A percentile compares a stretch with the other conserved stretches of the same genome.
Evolutionary conservation across 2,888 invertebrate genomes (phyloP).

Genomic region (Drosophila longiperda): DNA sequence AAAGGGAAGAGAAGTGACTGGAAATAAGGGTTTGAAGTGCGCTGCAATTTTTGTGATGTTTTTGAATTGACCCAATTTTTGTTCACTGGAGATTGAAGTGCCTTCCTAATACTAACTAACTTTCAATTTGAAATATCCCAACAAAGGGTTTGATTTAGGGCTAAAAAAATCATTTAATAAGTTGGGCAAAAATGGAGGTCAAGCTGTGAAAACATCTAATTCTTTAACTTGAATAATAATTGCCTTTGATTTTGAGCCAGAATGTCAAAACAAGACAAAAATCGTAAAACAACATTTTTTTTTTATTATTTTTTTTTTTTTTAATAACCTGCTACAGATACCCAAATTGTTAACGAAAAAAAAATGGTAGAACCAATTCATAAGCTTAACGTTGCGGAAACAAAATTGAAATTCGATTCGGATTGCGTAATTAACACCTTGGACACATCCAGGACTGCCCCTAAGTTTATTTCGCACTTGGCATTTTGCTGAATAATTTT

Average conservation of each 20-base stretch:
- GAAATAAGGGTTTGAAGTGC: neutral
- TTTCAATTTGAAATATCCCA: neutral
- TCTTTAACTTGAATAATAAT: neutral
- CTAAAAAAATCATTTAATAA: neutral
- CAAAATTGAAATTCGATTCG: neutral
- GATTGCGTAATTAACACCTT: neutral
- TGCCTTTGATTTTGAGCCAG: neutral
- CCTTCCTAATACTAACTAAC: neutral
- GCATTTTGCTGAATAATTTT: neutral
- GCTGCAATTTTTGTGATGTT: slow-evolving; percentile 25
- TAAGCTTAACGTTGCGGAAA: neutral
- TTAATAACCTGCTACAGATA: neutral
- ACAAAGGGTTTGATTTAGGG: neutral
- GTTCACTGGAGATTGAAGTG: neutral
- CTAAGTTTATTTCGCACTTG: neutral
- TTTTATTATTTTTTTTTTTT: neutral
- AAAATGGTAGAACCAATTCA: neutral
- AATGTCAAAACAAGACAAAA: neutral
- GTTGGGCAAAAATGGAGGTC: neutral
- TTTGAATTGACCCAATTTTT: neutral
- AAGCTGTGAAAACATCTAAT: neutral
- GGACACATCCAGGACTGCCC: neutral
- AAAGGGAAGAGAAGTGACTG: neutral
- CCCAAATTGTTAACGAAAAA: neutral
- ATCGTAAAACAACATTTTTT: neutral